Percentiles rank a stretch among this genome's conserved stretches.
Evolutionary conservation across 2,113 vertebrate genomes (phyloP).

Genomic region (Mohoua ochrocephala): DNA sequence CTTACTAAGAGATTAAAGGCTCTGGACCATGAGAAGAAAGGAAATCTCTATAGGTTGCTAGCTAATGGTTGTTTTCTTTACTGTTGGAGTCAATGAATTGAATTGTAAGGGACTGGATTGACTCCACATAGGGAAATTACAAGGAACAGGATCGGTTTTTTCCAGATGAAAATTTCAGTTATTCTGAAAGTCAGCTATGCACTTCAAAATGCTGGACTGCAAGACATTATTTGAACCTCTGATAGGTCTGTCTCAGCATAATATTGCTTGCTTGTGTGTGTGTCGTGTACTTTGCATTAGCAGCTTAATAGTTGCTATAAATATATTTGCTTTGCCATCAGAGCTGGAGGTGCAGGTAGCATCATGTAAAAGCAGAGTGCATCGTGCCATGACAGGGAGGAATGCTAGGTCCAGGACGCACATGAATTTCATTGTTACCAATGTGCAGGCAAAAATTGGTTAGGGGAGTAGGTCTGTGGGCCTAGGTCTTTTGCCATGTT

Average conservation of each 20-base stretch:
- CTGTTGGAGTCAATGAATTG: not conserved
- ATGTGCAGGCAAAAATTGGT: not conserved
- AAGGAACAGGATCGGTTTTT: not conserved
- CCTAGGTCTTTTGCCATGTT: not conserved
- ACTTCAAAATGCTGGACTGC: not conserved
- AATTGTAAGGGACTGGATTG: constrained; percentile 25
- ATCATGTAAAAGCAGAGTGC: not conserved
- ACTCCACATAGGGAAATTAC: constrained; percentile 15
- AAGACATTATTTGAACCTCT: not conserved
- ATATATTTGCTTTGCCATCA: not conserved
- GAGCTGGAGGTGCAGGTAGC: not conserved
- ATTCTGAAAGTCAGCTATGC: not conserved
- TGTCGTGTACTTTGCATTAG: not conserved
- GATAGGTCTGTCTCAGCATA: not conserved
- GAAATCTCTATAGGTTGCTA: constrained; percentile 30
- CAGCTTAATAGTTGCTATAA: not conserved
- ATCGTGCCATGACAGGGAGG: rapidly evolving
- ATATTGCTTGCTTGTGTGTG: not conserved
- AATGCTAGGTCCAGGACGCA: not conserved
- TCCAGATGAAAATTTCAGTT: not conserved
- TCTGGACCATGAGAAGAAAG: constrained; percentile 19
- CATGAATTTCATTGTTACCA: not conserved
- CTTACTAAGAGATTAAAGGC: constrained; percentile 47
- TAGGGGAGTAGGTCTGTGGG: not conserved
- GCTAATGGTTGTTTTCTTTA: constrained; percentile 47